phyloP scores from a whole-genome alignment of 2,797 vertebrate species.

The Myotis findleyi region DNA sequence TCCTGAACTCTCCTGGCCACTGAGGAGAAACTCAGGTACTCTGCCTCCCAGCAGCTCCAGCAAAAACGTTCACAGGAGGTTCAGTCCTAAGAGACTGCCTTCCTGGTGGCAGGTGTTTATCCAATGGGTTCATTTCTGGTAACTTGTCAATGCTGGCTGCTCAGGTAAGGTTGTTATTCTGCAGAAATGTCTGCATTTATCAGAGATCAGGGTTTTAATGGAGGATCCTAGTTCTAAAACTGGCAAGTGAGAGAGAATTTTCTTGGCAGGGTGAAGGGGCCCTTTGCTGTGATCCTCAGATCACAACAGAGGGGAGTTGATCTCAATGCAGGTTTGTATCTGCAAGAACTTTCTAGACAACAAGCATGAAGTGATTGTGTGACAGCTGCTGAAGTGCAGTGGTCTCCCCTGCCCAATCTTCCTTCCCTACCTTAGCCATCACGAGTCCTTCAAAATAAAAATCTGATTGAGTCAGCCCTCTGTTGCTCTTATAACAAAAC shows the following conservation, averaged over 20 bases:
- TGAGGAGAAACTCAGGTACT: background rate
- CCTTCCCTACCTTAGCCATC: background rate
- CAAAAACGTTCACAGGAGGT: background rate
- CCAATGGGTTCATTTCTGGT: background rate
- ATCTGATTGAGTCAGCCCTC: background rate
- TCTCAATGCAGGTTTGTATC: background rate
- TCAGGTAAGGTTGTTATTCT: background rate
- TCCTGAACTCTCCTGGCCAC: background rate
- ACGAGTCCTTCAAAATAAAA: background rate
- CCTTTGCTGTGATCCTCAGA: background rate
- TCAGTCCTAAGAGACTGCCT: background rate
- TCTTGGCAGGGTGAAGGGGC: background rate
- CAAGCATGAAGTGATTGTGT: background rate
- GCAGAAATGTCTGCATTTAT: background rate
- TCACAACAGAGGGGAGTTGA: background rate
- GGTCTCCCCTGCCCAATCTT: too few species aligned
- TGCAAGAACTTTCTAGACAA: background rate
- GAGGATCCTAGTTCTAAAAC: background rate
- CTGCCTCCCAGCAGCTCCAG: background rate
- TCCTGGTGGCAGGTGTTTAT: background rate
- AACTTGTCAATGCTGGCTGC: background rate
- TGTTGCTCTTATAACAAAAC: background rate
- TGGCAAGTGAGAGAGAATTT: background rate
- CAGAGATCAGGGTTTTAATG: background rate
- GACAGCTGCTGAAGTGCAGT: background rate